phyloP scores from a whole-genome alignment of 2,113 vertebrate species.

The Pseudolaguvia tuberculata region DNA sequence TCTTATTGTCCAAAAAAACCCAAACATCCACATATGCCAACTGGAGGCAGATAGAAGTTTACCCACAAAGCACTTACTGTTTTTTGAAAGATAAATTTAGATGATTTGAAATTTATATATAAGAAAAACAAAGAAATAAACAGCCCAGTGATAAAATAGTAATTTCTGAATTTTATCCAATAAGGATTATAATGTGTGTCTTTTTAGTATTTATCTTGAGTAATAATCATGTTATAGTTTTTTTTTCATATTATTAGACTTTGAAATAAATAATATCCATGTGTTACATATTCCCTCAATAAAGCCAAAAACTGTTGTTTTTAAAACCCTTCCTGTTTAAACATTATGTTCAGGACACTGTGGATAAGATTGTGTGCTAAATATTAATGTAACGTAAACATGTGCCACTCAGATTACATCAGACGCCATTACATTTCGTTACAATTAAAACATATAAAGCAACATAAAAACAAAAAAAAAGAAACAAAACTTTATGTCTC shows the following conservation, averaged over 20 bases:
- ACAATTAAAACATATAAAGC: background rate
- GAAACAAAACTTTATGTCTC: background rate
- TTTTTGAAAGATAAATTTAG: background rate
- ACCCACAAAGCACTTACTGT: background rate
- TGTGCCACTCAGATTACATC: background rate
- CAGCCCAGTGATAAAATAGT: no score
- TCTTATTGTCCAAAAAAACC: no score
- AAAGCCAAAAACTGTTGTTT: background rate
- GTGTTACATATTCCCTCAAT: background rate
- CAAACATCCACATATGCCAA: no score
- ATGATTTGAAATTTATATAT: background rate
- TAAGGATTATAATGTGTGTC: no score
- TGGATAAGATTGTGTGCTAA: background rate
- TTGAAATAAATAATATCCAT: background rate
- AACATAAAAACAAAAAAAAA: background rate
- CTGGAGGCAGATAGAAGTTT: no score
- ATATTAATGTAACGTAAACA: background rate
- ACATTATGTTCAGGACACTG: background rate
- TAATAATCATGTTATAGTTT: no score
- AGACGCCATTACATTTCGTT: background rate
- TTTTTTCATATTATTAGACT: background rate
- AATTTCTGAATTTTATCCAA: no score
- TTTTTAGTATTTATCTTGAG: no score
- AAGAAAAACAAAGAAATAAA: no score
- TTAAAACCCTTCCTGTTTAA: background rate